Conservation (phyloP, 2,888 invertebrate species). For the Aphidius colemani region DNA sequence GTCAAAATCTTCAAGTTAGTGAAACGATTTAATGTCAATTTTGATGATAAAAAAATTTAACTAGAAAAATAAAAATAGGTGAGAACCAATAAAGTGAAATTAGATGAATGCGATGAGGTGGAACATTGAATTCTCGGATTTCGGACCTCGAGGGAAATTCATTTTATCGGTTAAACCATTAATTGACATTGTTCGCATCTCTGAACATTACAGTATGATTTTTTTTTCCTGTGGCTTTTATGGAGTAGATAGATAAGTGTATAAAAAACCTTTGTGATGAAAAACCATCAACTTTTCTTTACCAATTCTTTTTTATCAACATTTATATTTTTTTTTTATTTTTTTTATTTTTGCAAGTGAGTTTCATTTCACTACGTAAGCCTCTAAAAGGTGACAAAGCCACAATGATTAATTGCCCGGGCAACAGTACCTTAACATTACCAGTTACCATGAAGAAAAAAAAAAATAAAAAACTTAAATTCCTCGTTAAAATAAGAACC, state of each 20-base stretch:
- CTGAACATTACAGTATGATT: not conserved
- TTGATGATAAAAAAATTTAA: too few relatives aligned
- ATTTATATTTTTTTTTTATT: not conserved
- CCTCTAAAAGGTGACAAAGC: conserved; percentile 1
- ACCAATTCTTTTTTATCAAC: not conserved
- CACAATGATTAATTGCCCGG: conserved; percentile 9
- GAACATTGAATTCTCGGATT: conserved; percentile 8
- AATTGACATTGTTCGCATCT: not conserved
- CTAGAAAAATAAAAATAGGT: too few relatives aligned
- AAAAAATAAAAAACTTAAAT: conserved; percentile 4
- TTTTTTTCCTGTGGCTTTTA: not conserved
- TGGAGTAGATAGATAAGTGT: not conserved
- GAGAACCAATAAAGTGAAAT: not conserved
- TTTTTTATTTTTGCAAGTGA: not conserved
- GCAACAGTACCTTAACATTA: not conserved
- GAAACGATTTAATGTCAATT: too few relatives aligned
- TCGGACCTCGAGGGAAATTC: conserved; percentile 10
- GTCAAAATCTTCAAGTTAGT: too few relatives aligned
- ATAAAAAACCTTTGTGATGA: not conserved
- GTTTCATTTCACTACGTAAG: not conserved
- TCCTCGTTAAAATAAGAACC: not conserved
- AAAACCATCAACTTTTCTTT: not conserved
- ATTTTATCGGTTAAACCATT: conserved; percentile 4
- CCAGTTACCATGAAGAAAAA: not conserved
- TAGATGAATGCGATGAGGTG: conserved; percentile 8